Evolutionary conservation across 2,113 vertebrate genomes (phyloP), one percentile per base, ranked within the genome.

Genomic region (Semnornis frantzii): DNA sequence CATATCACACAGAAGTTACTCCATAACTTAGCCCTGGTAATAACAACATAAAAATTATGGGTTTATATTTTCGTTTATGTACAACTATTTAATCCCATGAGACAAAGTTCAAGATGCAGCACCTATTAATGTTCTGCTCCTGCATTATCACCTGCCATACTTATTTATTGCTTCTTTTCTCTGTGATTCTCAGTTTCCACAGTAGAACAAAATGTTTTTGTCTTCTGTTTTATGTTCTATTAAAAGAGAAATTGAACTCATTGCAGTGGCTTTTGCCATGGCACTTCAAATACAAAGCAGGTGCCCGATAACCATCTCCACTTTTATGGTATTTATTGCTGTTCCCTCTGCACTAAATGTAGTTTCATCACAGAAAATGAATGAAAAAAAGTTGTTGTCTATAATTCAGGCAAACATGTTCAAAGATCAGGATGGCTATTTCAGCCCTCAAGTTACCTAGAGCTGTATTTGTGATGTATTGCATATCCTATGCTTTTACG

Each of bases 101-200:
- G 57, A 57, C n/a, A 66, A 69, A 91, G 60, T 87, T 92, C 60
- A 74, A 89, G n/a, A 64, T 37, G 58, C 12, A 73, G 39, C 20
- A 81, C 50, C 54, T 80, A 65, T 78, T 83, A 78, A 88, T 68
- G 66, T 50, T 85, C 69, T 81, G 16, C 74, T 93, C 65, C 57
- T 55, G 50, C 54, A 54, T 93, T 92, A 92, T 63, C 87, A 70
- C n/a, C 73, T 88, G 70, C 71, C 44, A 60, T 87, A 89, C 44
- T 79, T 94, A 84, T 92, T 94, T 93, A 75, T 25, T 93, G 75
- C 82, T 91, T 71, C 68, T 94, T 92, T 82, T 80, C 62, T 74
- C 58, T 68, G 68, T 65, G 71, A 48, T 94, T 93, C 72, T 87
- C 93, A 64, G n/a, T 91, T 92, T 92, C 73, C 54, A 92, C 88